A percentile compares a stretch with the other conserved stretches of the same genome.
Conservation (phyloP, 35 echinoderm and acorn worm genomes). For the Heliocidaris tuberculata region DNA sequence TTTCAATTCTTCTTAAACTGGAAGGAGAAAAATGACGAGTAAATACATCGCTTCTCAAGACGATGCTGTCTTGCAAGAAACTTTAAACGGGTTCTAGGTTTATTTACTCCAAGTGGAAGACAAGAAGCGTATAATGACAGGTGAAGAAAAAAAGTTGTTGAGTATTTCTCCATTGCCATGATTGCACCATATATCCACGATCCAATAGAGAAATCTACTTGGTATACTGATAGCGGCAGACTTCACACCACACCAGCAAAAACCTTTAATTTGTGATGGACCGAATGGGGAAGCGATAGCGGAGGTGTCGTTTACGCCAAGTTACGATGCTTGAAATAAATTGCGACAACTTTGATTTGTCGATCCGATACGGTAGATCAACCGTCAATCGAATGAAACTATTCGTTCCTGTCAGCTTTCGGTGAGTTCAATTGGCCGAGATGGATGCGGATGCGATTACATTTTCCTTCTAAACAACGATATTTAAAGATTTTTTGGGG, state of each 20-base stretch:
- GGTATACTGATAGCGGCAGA: not conserved
- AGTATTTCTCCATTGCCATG: not conserved
- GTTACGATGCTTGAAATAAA: not conserved
- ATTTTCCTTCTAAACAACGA: not conserved
- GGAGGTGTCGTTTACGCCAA: not conserved
- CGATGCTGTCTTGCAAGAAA: no score
- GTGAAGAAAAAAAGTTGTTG: no score
- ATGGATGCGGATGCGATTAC: not conserved
- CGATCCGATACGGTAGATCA: not conserved
- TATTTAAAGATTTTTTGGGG: not conserved
- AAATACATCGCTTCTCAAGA: no score
- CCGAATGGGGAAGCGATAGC: not conserved
- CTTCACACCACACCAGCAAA: not conserved
- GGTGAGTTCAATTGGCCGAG: not conserved
- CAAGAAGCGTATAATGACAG: no score
- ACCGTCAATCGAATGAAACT: not conserved
- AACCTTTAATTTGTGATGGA: not conserved
- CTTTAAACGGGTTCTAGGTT: no score
- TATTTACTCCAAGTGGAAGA: no score
- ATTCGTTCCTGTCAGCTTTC: not conserved
- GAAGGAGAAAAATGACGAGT: no score
- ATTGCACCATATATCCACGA: not conserved
- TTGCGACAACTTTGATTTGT: conserved; percentile 4
- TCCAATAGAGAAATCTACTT: not conserved
- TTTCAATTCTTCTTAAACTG: no score